Evolutionary conservation across 2,113 vertebrate genomes (phyloP), one percentile per base, ranked within the genome.

Genomic region (Odobenus rosmarus): DNA sequence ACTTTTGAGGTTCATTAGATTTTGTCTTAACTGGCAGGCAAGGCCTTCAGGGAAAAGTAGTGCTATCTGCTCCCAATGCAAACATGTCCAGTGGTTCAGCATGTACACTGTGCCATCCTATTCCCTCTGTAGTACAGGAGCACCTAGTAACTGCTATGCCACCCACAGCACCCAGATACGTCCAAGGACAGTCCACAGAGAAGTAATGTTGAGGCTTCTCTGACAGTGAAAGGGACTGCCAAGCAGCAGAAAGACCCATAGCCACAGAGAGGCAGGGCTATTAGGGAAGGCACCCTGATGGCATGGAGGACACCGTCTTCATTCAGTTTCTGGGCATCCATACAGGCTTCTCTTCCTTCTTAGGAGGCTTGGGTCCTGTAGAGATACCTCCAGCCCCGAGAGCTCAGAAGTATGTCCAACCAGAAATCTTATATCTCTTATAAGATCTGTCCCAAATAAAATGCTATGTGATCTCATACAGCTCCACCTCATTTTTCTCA

Each of bases 241-340:
- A 16, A 49, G 76, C 67, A 83, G 28, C 55, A 76, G 57, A 59
- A 23, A 46, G 36, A 62, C 24, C 53, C 1, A 4, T 9, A 51
- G 14, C 33, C 19, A 55, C 0, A 24, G 42, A 69, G 51, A 55
- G 26, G 19, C 8, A 59, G 85, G 85, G 4, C 0, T 2, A 4
- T 59, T 12, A 61, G 69, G 10, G 59, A 39, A 69, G 61, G 31
- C 28, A 5, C 26, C 15, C 14, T 4, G 6, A 16, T 19, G 46
- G 33, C 33, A 18, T 15, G 1, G 4, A 12, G 10, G 4, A 18
- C 23, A 16, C 3, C 5, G 23, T 31, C 51, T 2, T 8, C 26
- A 33, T 71, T 79, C 33, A 55, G 53, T 26, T 57, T 10, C 3
- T 53, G 21, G 51, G 21, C 33, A 42, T 23, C 10, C 28, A 28